A percentile compares a stretch with the other conserved stretches of the same genome.
Evolutionary conservation across 2,888 invertebrate species (phyloP).

Genomic region (Idaea biselata): DNA sequence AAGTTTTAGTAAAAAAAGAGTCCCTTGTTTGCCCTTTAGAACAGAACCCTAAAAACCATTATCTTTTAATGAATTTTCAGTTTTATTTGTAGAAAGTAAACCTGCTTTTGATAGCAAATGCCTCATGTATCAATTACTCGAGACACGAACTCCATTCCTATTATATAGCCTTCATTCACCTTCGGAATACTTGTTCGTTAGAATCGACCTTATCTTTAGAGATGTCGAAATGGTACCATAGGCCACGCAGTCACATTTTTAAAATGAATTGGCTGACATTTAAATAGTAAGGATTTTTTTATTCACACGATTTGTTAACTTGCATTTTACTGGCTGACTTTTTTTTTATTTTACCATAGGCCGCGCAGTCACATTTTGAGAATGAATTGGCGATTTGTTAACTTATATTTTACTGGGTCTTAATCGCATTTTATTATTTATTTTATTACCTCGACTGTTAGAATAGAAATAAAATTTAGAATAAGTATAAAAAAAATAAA

Average conservation of each 20-base stretch:
- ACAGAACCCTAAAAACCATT: neutral
- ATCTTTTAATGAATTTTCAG: neutral
- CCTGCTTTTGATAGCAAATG: neutral
- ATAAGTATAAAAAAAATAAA: no score
- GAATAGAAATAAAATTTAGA: no score
- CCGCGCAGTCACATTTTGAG: no score
- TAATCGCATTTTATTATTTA: no score
- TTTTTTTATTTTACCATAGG: no score
- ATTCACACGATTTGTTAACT: neutral
- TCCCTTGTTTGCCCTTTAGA: no score
- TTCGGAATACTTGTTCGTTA: neutral
- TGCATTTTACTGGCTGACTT: no score
- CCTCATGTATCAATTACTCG: neutral
- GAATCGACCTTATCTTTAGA: neutral
- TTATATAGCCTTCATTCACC: neutral
- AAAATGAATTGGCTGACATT: neutral
- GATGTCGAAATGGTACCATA: neutral
- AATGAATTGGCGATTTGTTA: no score
- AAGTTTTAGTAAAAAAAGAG: no score
- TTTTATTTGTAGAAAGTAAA: neutral
- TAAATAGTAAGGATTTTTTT: no score
- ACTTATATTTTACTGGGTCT: no score
- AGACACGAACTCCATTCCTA: constrained; percentile 4
- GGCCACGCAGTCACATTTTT: neutral
- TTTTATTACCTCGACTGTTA: no score